phyloP scores from a whole-genome alignment of 1,140 invertebrate genomes.

The Calliphora vicina region DNA sequence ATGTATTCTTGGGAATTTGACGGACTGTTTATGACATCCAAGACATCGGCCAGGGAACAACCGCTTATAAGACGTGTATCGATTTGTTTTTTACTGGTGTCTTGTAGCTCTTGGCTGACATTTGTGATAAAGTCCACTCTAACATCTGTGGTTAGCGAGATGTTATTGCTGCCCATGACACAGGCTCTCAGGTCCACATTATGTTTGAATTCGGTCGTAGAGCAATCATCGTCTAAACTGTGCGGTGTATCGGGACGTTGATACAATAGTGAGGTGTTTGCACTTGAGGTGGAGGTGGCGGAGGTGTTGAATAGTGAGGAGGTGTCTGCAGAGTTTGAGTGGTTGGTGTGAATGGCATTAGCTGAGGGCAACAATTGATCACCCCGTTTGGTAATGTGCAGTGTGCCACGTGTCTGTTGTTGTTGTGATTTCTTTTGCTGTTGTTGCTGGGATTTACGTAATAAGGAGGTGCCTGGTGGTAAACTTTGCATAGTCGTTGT shows the following conservation, averaged over 20 bases:
- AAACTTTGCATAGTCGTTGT: conserved; percentile 46
- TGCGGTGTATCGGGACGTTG: conserved; percentile 47
- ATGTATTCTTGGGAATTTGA: neutral
- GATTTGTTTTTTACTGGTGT: conserved; percentile 46
- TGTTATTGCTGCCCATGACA: conserved; percentile 60
- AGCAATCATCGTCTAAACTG: conserved; percentile 47
- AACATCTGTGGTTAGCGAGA: conserved; percentile 45
- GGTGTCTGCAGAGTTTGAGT: neutral
- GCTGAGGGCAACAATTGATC: neutral
- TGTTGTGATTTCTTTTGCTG: conserved; percentile 37
- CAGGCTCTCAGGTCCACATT: conserved; percentile 58
- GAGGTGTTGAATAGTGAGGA: conserved; percentile 37
- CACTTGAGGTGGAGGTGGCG: conserved; percentile 7
- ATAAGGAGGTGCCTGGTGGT: conserved; percentile 54
- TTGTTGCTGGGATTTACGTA: conserved; percentile 50
- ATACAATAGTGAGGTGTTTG: conserved; percentile 21
- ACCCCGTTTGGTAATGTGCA: conserved; percentile 21
- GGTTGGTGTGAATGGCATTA: neutral
- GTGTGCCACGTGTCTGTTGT: conserved; percentile 9
- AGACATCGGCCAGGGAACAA: conserved; percentile 44
- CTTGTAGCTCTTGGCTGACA: conserved; percentile 55
- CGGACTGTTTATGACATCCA: conserved; percentile 48
- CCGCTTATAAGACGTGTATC: conserved; percentile 36
- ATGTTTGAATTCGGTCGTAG: conserved; percentile 48
- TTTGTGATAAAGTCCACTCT: conserved; percentile 45